phyloP scores from a whole-genome alignment of 2,113 vertebrate species.

The Emydura subglobosa region DNA sequence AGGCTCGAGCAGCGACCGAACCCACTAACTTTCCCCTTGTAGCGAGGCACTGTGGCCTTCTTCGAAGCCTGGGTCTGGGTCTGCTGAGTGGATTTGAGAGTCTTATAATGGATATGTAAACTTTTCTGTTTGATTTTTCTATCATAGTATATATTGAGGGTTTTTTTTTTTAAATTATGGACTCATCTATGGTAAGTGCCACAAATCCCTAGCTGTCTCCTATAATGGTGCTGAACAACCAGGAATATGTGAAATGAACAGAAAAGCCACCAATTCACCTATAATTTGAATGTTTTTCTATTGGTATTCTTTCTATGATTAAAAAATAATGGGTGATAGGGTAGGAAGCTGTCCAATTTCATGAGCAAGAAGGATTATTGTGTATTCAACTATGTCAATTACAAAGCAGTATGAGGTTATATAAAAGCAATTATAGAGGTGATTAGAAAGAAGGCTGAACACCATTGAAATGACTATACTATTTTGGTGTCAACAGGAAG shows the following conservation, averaged over 20 bases:
- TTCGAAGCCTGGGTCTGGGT: too few relatives aligned
- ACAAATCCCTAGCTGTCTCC: neutral
- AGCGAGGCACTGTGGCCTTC: too few relatives aligned
- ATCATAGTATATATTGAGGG: neutral
- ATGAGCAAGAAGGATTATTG: neutral
- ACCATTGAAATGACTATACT: neutral
- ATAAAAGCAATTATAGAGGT: neutral
- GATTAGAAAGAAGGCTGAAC: neutral
- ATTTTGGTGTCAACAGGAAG: neutral
- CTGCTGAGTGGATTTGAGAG: neutral
- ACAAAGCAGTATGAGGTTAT: neutral
- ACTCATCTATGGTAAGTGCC: neutral
- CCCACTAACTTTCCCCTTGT: too few relatives aligned
- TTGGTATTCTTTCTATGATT: neutral
- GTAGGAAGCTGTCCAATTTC: neutral
- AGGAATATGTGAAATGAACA: neutral
- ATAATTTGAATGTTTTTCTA: neutral
- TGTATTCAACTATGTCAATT: neutral
- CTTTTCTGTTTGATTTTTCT: neutral
- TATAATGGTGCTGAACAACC: neutral
- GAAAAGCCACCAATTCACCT: rapidly evolving
- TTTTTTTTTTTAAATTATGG: neutral
- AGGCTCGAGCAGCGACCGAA: too few relatives aligned
- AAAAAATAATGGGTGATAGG: neutral
- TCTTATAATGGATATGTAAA: neutral